These are phyloP conservation scores for Anhinga rufa DNA, from an alignment of 2,113 vertebrate genomes.

Conservation along the genomic window DNA sequence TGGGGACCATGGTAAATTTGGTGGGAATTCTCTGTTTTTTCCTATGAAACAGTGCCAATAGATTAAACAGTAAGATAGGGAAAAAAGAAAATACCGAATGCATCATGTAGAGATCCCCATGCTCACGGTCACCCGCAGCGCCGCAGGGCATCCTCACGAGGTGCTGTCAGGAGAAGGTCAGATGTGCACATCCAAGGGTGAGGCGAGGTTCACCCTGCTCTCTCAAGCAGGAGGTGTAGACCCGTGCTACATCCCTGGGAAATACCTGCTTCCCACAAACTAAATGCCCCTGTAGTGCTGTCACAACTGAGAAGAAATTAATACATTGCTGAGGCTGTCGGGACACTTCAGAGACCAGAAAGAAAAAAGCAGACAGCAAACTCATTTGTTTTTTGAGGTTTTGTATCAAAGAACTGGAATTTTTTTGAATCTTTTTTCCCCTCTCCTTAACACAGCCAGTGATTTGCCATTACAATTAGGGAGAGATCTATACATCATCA, in stretches of 20 bases:
- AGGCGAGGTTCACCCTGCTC: background rate
- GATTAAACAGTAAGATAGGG: background rate
- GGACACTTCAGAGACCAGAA: background rate
- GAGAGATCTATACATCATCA: background rate
- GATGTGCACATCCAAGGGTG: background rate
- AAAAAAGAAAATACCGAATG: background rate
- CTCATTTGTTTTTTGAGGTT: background rate
- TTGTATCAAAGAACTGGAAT: background rate
- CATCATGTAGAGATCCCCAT: fast-evolving
- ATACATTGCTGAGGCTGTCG: background rate
- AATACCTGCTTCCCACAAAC: background rate
- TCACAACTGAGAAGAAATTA: background rate
- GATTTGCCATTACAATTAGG: background rate
- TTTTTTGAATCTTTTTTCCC: background rate
- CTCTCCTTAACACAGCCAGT: background rate
- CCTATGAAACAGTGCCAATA: background rate
- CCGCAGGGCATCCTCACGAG: fast-evolving
- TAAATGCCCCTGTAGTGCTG: background rate
- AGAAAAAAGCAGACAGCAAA: background rate
- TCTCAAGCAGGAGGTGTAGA: background rate
- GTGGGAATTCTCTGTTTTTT: background rate
- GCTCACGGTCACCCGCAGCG: fast-evolving
- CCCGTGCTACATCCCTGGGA: background rate
- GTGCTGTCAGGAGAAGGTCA: background rate
- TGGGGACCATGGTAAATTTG: background rate